Evolutionary conservation across 2,888 invertebrate genomes (phyloP), one percentile per base, ranked within the genome.

Genomic region (Frankliniella fusca): DNA sequence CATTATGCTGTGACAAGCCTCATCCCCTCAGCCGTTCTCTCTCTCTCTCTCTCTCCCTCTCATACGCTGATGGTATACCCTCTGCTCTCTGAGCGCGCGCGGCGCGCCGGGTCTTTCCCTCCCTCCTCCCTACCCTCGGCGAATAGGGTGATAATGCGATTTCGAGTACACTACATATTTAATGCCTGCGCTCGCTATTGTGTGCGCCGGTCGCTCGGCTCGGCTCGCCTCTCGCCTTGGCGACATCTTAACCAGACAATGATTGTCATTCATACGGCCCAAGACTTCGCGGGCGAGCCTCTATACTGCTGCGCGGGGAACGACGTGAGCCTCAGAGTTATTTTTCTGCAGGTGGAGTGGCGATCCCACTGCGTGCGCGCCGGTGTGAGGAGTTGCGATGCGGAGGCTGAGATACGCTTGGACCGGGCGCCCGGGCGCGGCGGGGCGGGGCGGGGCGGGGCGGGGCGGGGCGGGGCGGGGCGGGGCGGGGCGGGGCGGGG

Each of bases 61-160:
- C 38, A 38, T 38, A 2, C 38, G 38, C 38, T 38, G 38, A 38
- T 38, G 5, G 38, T 38, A 38, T 38, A 38, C 38, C 38, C 38
- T 38, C 38, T 38, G 38, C 38, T 38, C 38, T 38, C 38, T 38
- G 38, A 38, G 38, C 38, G 38, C 38, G 38, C 38, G 38, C 38
- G 38, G 38, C 38, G 38, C 38, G 38, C 38, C 3, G 38, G 38
- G 38, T 38, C 38, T 38, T 5, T 15, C 54, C 54, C 54, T 54
- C 23, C 23, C 70, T n/a, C 70, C 65, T n/a, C n/a, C 70, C 70
- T 23, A 23, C 70, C 70, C 70, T 23, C 70, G 70, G 23, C 70
- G 27, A 76, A 76, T 76, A 76, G 70, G 70, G 70, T 76, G 70
- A 76, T 76, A 76, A 76, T 76, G 70, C 70, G 23, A 76, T 76